Percentiles rank a stretch among this genome's conserved stretches.
These are phyloP conservation scores for Gandaritis pyraliata DNA, from an alignment of 2,888 invertebrate genomes.

Conservation along the genomic window DNA sequence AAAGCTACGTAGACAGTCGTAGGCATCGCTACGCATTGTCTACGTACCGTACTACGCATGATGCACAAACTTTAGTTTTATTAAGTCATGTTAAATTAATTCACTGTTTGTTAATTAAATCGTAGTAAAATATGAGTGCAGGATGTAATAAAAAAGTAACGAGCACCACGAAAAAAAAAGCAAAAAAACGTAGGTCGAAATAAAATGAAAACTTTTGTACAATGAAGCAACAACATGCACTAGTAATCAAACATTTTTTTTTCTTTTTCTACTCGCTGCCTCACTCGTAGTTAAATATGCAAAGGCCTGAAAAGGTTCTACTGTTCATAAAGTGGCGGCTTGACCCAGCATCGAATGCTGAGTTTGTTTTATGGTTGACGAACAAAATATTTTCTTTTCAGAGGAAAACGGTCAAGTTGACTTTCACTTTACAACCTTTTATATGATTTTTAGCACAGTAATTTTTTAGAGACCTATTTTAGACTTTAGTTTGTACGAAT, in stretches of 20 bases:
- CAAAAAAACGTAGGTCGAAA: background rate
- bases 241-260: conserved; percentile 23
- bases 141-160: background rate
- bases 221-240: conserved; percentile 16
- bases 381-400: conserved; percentile 13
- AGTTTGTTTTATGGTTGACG: conserved; percentile 9
- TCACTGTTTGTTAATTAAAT: no score
- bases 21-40: no score
- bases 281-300: conserved; percentile 24
- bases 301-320: conserved; percentile 24
- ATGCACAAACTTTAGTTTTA: no score
- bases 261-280: conserved; percentile 9
- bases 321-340: conserved; percentile 17
- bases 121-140: background rate
- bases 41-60: no score
- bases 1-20: no score
- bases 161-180: background rate
- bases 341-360: conserved; percentile 25
- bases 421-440: no score
- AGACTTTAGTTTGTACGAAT: no score
- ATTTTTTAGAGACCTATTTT: no score
- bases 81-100: no score
- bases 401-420: conserved; percentile 2
- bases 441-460: no score
- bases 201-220: background rate